phyloP scores from a whole-genome alignment of 2,113 vertebrate species.

The Strix aluco region DNA sequence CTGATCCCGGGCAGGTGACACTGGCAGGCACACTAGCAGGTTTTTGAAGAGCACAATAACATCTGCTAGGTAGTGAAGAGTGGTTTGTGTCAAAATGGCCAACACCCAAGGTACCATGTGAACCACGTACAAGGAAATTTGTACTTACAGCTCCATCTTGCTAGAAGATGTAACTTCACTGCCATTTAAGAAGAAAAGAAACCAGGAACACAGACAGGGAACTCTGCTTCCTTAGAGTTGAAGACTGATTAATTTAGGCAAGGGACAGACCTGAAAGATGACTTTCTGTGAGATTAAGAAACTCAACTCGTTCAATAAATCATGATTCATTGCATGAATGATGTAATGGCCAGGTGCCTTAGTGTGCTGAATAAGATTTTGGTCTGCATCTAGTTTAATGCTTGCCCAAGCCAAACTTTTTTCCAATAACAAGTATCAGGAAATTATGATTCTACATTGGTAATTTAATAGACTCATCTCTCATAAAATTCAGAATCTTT shows the following conservation, averaged over 20 bases:
- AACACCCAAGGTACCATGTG: not conserved
- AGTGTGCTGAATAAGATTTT: not conserved
- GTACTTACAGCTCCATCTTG: not conserved
- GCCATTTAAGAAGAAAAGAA: not conserved
- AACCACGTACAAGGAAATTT: not conserved
- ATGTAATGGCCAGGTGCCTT: not conserved
- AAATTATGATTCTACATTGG: not conserved
- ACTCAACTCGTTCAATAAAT: not conserved
- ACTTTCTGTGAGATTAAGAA: not conserved
- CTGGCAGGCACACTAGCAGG: not conserved
- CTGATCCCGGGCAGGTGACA: not conserved
- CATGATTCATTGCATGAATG: not conserved
- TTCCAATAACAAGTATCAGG: not conserved
- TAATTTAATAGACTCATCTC: not conserved
- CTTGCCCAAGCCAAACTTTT: not conserved
- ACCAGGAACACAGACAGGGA: not conserved
- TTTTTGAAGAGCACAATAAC: not conserved
- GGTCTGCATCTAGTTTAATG: not conserved
- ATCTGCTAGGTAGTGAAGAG: not conserved
- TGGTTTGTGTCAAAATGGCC: not conserved
- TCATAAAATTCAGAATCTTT: not conserved
- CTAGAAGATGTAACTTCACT: not conserved
- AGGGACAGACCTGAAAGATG: not conserved
- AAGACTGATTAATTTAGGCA: not conserved
- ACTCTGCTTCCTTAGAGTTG: not conserved